phyloP scores from a whole-genome alignment of 2,888 invertebrate species.

The Xiphydria camelus region DNA sequence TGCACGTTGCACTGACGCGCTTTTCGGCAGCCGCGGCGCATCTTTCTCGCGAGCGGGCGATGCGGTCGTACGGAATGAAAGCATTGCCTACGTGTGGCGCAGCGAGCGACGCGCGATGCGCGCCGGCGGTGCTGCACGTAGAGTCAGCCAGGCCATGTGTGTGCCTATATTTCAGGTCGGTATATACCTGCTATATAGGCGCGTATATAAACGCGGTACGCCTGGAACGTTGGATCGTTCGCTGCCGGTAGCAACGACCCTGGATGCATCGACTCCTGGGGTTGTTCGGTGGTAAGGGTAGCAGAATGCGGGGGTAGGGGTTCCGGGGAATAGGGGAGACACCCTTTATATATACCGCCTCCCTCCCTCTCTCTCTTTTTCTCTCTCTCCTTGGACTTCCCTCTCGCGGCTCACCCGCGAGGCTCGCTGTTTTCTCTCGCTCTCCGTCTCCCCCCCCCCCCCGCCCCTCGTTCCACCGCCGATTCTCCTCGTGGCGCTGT shows the following conservation, averaged over 20 bases:
- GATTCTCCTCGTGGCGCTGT: slow-evolving; percentile 8
- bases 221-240: slow-evolving; percentile 53
- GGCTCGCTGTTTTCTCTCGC: slow-evolving; percentile 4
- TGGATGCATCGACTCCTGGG: slow-evolving; percentile 58
- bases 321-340: slow-evolving; percentile 39
- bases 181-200: no score
- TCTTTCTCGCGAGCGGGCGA: no score
- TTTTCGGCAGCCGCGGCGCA: no score
- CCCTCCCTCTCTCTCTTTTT: slow-evolving; percentile 4
- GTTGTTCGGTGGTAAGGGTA: slow-evolving; percentile 50
- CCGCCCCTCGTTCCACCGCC: slow-evolving; percentile 20
- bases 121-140: no score
- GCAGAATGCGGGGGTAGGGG: slow-evolving; percentile 27
- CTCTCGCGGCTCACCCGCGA: background rate
- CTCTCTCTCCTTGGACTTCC: background rate
- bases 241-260: slow-evolving; percentile 58
- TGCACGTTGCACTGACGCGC: no score
- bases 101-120: no score
- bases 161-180: no score
- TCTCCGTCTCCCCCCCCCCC: slow-evolving; percentile 17
- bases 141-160: no score
- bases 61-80: no score
- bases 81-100: no score
- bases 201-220: slow-evolving; percentile 15
- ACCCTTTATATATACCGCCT: slow-evolving; percentile 33